Evolutionary conservation across 2,888 invertebrate genomes (phyloP).

Genomic region (Oligia latruncula): DNA sequence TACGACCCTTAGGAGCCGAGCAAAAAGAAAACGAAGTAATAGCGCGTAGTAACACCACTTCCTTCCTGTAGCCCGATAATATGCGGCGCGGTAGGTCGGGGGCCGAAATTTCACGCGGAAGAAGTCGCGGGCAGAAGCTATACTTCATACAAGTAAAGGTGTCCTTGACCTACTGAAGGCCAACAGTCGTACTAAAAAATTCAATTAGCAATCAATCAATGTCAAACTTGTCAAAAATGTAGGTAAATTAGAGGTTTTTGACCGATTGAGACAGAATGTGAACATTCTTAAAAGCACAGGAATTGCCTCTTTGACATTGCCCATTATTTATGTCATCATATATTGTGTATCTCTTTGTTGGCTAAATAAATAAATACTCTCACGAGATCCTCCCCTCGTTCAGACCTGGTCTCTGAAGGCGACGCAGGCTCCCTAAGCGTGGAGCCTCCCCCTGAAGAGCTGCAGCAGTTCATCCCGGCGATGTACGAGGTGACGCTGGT

Average conservation of each 20-base stretch:
- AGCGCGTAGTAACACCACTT: too few relatives aligned
- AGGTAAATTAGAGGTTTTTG: too few relatives aligned
- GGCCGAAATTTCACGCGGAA: too few relatives aligned
- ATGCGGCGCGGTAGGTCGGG: too few relatives aligned
- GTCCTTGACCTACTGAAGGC: neutral
- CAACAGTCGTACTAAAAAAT: neutral
- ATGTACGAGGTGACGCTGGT: conserved; percentile 96
- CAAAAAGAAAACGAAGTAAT: too few relatives aligned
- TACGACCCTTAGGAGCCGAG: too few relatives aligned
- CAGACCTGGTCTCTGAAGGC: conserved; percentile 72
- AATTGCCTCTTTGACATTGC: neutral
- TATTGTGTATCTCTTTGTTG: neutral
- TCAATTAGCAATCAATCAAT: neutral
- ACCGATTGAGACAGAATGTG: neutral
- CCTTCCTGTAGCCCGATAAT: too few relatives aligned
- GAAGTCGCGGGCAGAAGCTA: neutral
- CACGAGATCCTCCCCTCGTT: neutral
- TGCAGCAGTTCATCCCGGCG: conserved; percentile 94
- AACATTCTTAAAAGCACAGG: neutral
- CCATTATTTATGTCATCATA: neutral
- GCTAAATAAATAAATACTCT: neutral
- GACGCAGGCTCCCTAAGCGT: conserved; percentile 68
- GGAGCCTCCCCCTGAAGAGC: conserved; percentile 92
- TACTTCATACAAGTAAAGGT: neutral
- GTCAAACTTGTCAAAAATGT: too few relatives aligned